Evolutionary conservation across 1,140 invertebrate genomes (phyloP).

Genomic region (Euura lappo): DNA sequence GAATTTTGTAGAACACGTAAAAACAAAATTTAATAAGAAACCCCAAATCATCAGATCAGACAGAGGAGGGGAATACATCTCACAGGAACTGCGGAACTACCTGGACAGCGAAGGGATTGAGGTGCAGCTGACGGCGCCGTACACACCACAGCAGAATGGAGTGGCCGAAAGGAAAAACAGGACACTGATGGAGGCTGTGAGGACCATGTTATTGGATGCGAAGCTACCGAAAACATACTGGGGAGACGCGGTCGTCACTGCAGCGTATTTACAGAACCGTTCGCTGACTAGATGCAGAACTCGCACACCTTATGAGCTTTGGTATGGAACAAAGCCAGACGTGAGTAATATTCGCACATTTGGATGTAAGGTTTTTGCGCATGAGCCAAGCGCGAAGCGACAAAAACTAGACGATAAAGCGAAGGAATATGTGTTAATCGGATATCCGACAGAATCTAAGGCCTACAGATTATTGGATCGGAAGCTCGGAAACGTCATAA

Average conservation of each 20-base stretch:
- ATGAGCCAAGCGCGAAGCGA: too few species aligned
- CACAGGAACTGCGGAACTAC: slow-evolving; percentile 17
- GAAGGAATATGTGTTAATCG: too few species aligned
- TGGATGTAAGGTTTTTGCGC: slow-evolving; percentile 30
- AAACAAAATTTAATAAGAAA: slow-evolving; percentile 19
- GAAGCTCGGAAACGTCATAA: too few species aligned
- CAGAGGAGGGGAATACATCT: slow-evolving; percentile 23
- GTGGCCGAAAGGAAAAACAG: slow-evolving; percentile 36
- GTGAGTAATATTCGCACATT: slow-evolving; percentile 37
- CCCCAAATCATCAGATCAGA: slow-evolving; percentile 24
- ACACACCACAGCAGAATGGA: slow-evolving; percentile 45
- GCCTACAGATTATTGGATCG: too few species aligned
- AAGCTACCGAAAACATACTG: neutral
- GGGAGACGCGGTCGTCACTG: slow-evolving; percentile 7
- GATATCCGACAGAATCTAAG: too few species aligned
- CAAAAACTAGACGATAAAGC: too few species aligned
- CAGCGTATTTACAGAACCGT: slow-evolving; percentile 4
- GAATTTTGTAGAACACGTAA: slow-evolving; percentile 10
- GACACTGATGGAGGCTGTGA: slow-evolving; percentile 19
- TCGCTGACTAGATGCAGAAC: neutral
- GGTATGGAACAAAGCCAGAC: slow-evolving; percentile 31
- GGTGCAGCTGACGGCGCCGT: slow-evolving; percentile 32
- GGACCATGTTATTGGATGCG: slow-evolving; percentile 8
- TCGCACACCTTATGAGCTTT: slow-evolving; percentile 27
- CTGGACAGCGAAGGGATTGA: slow-evolving; percentile 24